These are phyloP conservation scores for Mus musculus DNA, from an alignment of 2,113 vertebrate genomes.

Conservation along the genomic window DNA sequence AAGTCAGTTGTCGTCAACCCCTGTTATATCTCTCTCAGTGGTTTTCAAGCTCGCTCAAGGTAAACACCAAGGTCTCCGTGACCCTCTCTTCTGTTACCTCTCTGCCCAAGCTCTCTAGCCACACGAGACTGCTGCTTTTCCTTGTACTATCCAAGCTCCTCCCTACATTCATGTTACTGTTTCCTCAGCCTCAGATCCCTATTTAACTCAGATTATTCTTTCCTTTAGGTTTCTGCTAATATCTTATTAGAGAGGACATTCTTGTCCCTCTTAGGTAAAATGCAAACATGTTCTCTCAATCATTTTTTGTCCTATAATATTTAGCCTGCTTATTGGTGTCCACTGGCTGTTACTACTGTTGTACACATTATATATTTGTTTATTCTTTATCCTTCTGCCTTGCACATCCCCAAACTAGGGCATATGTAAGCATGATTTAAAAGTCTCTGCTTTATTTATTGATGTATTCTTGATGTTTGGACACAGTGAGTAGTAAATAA, in stretches of 20 bases:
- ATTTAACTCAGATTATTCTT: not conserved
- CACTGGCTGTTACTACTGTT: not conserved
- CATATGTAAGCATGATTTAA: not conserved
- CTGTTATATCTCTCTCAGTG: not conserved
- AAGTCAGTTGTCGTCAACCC: not conserved
- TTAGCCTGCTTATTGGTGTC: not conserved
- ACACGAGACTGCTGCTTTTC: not conserved
- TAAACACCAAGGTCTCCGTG: not conserved
- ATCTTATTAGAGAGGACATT: not conserved
- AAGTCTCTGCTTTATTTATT: not conserved
- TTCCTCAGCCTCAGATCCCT: not conserved
- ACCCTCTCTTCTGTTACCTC: rapidly evolving
- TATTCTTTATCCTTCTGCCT: not conserved
- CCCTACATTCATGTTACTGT: not conserved
- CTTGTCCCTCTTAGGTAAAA: not conserved
- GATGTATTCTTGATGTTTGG: not conserved
- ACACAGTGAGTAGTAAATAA: not conserved
- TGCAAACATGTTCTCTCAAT: not conserved
- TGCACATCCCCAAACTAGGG: not conserved
- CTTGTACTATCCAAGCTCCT: not conserved
- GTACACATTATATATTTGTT: not conserved
- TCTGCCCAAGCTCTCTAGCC: not conserved
- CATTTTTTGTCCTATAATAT: not conserved
- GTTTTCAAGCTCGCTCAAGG: not conserved
- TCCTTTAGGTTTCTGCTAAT: not conserved